Evolutionary conservation across 2,888 invertebrate species (phyloP).

Genomic region (Monopis laevigella): DNA sequence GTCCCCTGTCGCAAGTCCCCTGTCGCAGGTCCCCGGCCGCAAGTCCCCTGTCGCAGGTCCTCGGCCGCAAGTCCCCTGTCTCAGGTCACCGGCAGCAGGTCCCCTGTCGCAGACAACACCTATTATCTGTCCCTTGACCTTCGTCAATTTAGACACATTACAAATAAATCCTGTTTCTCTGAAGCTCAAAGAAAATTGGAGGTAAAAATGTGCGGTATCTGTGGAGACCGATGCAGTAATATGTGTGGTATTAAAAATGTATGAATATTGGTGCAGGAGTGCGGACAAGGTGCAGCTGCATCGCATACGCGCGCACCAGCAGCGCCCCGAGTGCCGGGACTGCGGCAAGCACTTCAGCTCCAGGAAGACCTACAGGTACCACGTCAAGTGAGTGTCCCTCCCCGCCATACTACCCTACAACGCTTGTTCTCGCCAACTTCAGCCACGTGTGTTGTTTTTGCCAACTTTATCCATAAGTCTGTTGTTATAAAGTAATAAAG

Average conservation of each 20-base stretch:
- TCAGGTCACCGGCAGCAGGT: no score
- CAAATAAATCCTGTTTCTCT: no score
- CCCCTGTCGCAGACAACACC: no score
- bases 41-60: no score
- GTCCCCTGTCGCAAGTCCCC: no score
- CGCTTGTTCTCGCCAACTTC: background rate
- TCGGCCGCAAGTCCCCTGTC: no score
- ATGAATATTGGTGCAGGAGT: background rate
- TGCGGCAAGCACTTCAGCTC: constrained; percentile 56
- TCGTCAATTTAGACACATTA: no score
- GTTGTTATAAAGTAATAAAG: background rate
- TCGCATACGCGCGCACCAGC: constrained; percentile 20
- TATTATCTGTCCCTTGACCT: no score
- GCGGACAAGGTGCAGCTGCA: constrained; percentile 5
- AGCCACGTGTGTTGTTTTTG: no score
- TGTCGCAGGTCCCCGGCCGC: no score
- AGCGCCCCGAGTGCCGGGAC: constrained; percentile 41
- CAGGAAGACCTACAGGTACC: constrained; percentile 48
- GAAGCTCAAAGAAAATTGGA: no score
- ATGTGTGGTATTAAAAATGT: background rate
- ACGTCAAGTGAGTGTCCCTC: constrained; percentile 39
- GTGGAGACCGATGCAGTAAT: no score
- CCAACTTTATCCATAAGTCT: background rate
- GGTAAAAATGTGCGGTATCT: background rate
- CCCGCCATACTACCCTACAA: background rate